These are phyloP conservation scores for Hystrix cristata DNA, from an alignment of 2,113 vertebrate genomes.

Conservation along the genomic window DNA sequence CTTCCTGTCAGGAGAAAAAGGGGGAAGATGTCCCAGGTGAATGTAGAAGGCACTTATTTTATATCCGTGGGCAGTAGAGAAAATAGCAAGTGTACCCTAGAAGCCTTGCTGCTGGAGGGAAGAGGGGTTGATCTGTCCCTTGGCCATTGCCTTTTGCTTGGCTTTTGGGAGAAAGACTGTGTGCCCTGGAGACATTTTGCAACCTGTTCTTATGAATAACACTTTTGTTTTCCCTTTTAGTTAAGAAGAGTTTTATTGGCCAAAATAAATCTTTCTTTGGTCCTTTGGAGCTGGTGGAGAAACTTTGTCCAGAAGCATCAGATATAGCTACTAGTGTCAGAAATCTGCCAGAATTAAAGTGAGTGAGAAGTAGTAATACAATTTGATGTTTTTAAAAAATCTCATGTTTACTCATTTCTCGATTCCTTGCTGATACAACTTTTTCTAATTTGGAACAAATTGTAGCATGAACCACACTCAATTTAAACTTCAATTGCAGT, in stretches of 20 bases:
- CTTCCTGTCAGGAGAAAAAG: neutral
- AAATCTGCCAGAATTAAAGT: slow-evolving; percentile 98
- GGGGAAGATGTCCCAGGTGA: neutral
- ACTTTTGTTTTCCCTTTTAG: slow-evolving; percentile 87
- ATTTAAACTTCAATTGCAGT: neutral
- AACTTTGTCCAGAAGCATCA: slow-evolving; percentile 96
- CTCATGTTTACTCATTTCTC: neutral
- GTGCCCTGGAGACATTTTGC: slow-evolving; percentile 19
- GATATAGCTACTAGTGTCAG: slow-evolving; percentile 97
- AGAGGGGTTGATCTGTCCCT: neutral
- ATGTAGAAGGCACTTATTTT: neutral
- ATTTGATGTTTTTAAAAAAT: slow-evolving; percentile 9
- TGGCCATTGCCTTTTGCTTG: neutral
- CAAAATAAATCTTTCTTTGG: slow-evolving; percentile 99
- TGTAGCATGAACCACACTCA: neutral
- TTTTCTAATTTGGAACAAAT: slow-evolving; percentile 21
- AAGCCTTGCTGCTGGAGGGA: neutral
- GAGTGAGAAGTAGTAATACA: slow-evolving; percentile 80
- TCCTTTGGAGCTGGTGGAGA: slow-evolving; percentile 97
- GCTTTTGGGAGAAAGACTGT: neutral
- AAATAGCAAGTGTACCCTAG: neutral
- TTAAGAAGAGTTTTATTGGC: slow-evolving; percentile 97
- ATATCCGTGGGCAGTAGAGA: neutral
- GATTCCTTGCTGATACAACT: slow-evolving; percentile 23
- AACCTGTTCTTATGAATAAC: slow-evolving; percentile 58